Evolutionary conservation across 2,888 invertebrate genomes (phyloP).

Genomic region (Blomia tropicalis): DNA sequence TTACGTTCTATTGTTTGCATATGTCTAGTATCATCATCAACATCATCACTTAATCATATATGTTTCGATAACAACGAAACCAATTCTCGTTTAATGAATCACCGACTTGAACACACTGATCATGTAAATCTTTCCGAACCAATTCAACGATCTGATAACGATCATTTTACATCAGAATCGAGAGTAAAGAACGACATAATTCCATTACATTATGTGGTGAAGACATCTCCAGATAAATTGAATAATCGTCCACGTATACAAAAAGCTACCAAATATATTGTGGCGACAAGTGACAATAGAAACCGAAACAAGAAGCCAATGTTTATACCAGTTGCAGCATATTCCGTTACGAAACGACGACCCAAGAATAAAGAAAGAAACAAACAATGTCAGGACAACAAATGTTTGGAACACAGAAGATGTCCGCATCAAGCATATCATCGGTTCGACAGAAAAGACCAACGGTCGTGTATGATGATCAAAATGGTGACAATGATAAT

Average conservation of each 20-base stretch:
- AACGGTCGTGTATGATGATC: background rate
- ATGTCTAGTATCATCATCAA: background rate
- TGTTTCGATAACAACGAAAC: slow-evolving; percentile 8
- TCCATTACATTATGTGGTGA: background rate
- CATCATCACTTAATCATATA: background rate
- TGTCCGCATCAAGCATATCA: background rate
- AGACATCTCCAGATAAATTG: background rate
- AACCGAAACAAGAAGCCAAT: background rate
- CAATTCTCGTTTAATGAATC: background rate
- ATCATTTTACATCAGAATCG: background rate
- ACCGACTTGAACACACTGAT: background rate
- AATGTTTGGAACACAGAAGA: background rate
- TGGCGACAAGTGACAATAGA: background rate
- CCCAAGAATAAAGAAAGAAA: background rate
- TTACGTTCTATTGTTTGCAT: background rate
- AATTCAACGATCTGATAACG: background rate
- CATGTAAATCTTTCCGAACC: background rate
- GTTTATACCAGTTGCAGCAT: slow-evolving; percentile 25
- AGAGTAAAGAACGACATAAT: background rate
- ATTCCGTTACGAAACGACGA: slow-evolving; percentile 19
- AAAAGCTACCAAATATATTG: background rate
- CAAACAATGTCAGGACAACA: background rate
- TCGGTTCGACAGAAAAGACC: background rate
- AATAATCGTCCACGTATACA: background rate
- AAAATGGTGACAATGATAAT: background rate